Evolutionary conservation across 2,797 vertebrate species (phyloP), one percentile per base, ranked within the genome.

Genomic region (Prionace glauca): DNA sequence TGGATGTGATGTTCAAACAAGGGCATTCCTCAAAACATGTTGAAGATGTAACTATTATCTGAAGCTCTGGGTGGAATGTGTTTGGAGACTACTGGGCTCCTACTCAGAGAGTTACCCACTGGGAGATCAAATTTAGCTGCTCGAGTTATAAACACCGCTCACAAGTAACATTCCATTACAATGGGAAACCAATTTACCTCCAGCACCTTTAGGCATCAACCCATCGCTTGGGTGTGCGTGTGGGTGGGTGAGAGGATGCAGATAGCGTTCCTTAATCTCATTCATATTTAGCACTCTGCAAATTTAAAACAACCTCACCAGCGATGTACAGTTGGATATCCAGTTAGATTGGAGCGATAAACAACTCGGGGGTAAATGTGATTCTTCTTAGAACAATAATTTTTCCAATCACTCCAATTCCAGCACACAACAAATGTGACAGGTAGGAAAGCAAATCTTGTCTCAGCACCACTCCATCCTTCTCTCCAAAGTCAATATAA

Each of bases 11-110:
- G 74, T 94, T 94, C 67, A 18, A 94, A 94, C 88, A 95, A 77
- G 81, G 88, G 95, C 81, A 84, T 84, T 62, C 91, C 95, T 81
- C 95, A 81, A 95, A 95, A 95, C 65, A 95, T 74, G 71, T 72
- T 81, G 96, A 95, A 92, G 81, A 96, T 95, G 72, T 91, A 50
- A 92, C 96, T 65, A 65, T 92, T 90, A 92, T 79, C 69, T 95
- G 90, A 95, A 77, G 95, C 87, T 81, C 71, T n/a, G 74, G 74
- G 56, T 41, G 95, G 36, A 93, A 81, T 94, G 87, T 65, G 71
- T 77, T 95, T 93, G n/a, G 95, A 93, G 90, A 86, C 65, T 41
- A 96, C 84, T 90, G 84, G 36, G 74, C 94, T 79, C 94, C 95
- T 74, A 26, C n/a, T 95, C 60, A 95, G 71, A 91, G 86, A 65